phyloP scores from a whole-genome alignment of 1,140 invertebrate species.

The Melanaphis sacchari region DNA sequence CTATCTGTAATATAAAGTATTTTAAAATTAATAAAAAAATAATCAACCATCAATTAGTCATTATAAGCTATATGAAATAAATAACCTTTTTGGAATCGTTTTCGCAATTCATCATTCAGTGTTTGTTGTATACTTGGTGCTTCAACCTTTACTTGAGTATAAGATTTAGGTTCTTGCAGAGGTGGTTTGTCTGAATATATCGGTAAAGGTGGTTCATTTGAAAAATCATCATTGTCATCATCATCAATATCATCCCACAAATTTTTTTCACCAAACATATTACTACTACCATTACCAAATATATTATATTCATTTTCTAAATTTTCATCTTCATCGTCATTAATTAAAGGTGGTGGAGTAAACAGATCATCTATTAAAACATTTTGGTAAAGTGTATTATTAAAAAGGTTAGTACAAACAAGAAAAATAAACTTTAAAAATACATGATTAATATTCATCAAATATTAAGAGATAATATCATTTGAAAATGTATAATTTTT shows the following conservation, averaged over 20 bases:
- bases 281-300: slow-evolving; percentile 30
- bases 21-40: background rate
- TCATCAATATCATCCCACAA: slow-evolving; percentile 52
- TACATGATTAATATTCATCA: background rate
- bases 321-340: slow-evolving; percentile 44
- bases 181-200: slow-evolving; percentile 24
- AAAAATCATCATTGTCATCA: slow-evolving; percentile 29
- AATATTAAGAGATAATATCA: too few relatives aligned
- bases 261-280: slow-evolving; percentile 31
- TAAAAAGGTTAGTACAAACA: background rate
- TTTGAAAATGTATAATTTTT: background rate
- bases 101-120: slow-evolving; percentile 43
- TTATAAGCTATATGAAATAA: slow-evolving; percentile 34
- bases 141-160: background rate
- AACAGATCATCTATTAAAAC: slow-evolving; percentile 39
- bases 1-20: background rate
- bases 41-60: background rate
- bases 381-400: background rate
- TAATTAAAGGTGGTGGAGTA: slow-evolving; percentile 43
- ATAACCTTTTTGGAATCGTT: slow-evolving; percentile 45
- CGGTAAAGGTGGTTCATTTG: slow-evolving; percentile 41
- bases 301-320: slow-evolving; percentile 49
- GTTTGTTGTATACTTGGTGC: slow-evolving; percentile 35
- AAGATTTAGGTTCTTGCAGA: background rate
- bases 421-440: background rate